Evolutionary conservation across 2,797 vertebrate species (phyloP), one percentile per base, ranked within the genome.

Genomic region (Antrozous pallidus): DNA sequence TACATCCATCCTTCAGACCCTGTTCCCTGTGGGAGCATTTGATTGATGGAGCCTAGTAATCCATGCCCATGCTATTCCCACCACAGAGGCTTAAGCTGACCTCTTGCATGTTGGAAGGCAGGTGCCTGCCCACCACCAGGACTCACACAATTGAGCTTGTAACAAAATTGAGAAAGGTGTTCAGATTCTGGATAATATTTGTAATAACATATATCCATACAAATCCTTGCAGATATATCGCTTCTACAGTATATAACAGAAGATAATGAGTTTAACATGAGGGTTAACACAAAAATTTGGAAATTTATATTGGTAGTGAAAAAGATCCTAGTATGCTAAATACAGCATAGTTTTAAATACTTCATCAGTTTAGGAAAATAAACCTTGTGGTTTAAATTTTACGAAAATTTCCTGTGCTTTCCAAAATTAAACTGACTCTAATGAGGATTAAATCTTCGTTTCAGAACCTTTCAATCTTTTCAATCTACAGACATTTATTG

Each of bases 401-500:
- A 69, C 36, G 67, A 87, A 93, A 74, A 36, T 54, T 38, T 49
- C 45, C 38, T 33, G 17, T 79, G 45, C 54, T 93, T 92, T 45
- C 69, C 74, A 79, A 93, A 78, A 74, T 95, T 85, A 74, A 69
- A 75, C 8, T 36, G 69, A 10, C 17, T 47, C 74, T 96, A 92
- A 90, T 79, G 88, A 89, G 40, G 65, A 90, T 11, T 90, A 83
- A 88, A 73, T 85, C 58, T 93, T 81, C n/a, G 63, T 70, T 96
- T 94, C 90, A 95, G 69, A 97, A 56, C 1, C 56, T 90, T 95
- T 95, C 17, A 6, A 74, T 85, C 93, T 91, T 91, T 92, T 92
- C 77, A 96, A 45, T 95, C 87, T 83, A 58, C 33, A 93, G 87
- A 69, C 69, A 82, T 67, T 94, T 94, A 94, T 90, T 95, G 94